Evolutionary conservation across 2,113 vertebrate species (phyloP).

Genomic region (Dicerorhinus sumatrensis): DNA sequence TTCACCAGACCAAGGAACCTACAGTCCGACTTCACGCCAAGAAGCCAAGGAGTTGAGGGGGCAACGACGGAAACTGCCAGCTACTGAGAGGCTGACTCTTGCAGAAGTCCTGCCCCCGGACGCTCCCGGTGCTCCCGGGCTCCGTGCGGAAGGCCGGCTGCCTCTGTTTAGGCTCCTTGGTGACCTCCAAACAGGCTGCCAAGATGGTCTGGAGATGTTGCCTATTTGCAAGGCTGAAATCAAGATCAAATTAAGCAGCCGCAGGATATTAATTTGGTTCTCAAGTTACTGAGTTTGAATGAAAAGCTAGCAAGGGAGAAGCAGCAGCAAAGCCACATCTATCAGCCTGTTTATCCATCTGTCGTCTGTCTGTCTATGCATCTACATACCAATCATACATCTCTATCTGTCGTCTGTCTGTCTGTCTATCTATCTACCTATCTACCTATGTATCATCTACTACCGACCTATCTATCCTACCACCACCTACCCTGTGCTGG

Average conservation of each 20-base stretch:
- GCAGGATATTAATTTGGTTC: fast-evolving
- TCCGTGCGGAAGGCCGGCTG: neutral
- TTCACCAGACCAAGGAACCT: neutral
- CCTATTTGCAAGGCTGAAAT: neutral
- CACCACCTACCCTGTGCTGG: fast-evolving
- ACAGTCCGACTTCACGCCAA: neutral
- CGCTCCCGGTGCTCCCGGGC: too few species aligned
- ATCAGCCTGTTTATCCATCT: neutral
- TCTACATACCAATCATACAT: neutral
- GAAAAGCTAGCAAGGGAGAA: neutral
- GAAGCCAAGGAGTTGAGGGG: neutral
- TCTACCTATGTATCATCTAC: neutral
- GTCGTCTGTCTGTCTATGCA: too few species aligned
- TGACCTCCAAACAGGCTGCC: neutral
- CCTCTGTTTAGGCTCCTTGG: neutral
- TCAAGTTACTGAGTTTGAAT: neutral
- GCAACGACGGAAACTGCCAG: too few species aligned
- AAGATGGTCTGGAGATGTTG: neutral
- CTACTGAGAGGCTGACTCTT: fast-evolving
- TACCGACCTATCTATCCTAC: fast-evolving
- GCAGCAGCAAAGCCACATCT: neutral
- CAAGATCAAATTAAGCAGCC: neutral
- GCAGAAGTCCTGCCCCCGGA: neutral
- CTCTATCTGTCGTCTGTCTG: neutral
- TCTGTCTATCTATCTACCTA: fast-evolving